phyloP scores from a whole-genome alignment of 2,113 vertebrate species.

The Phocoena phocoena region DNA sequence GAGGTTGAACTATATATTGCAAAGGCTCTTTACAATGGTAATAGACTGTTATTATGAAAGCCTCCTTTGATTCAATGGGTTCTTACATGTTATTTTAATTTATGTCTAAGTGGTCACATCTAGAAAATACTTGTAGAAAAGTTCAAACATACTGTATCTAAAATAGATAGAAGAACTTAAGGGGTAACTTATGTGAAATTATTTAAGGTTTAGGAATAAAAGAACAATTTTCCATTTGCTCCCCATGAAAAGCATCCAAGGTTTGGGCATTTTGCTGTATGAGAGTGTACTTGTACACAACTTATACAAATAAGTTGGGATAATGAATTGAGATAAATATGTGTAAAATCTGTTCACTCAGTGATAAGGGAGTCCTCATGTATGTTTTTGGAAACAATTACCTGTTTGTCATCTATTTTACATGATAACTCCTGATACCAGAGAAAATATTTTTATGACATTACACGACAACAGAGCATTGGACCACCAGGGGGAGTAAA shows the following conservation, averaged over 20 bases:
- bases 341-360: not conserved
- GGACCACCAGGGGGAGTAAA: not conserved
- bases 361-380: not conserved
- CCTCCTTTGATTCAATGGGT: not conserved
- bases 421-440: not conserved
- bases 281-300: not conserved
- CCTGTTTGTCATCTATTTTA: not conserved
- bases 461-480: not conserved
- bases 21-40: not conserved
- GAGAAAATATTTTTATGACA: not conserved
- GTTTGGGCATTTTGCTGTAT: not conserved
- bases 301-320: not conserved
- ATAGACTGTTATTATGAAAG: not conserved
- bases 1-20: not conserved
- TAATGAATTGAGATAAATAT: not conserved
- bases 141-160: not conserved
- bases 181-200: not conserved
- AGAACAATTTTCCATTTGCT: not conserved
- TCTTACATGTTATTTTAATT: not conserved
- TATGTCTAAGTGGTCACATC: not conserved
- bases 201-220: not conserved
- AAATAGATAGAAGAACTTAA: not conserved
- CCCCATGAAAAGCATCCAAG: not conserved
- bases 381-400: not conserved
- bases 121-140: slow-evolving; percentile 10